A percentile compares a stretch with the other conserved stretches of the same genome.
These are phyloP conservation scores for Luperina nickerlii DNA, from an alignment of 2,888 invertebrate genomes.

Conservation along the genomic window DNA sequence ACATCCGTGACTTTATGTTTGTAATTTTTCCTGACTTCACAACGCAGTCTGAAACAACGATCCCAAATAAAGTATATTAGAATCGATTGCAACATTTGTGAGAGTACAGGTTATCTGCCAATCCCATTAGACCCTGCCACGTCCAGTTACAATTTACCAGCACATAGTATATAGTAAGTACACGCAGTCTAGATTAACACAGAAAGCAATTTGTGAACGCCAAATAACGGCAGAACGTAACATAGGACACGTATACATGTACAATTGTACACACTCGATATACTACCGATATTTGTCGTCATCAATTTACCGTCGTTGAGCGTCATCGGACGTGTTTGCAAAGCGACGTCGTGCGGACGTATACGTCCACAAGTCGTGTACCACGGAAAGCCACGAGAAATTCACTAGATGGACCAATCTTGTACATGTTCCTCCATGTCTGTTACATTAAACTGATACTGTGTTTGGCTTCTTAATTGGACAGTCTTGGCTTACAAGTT, in stretches of 20 bases:
- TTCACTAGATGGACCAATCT: conserved; percentile 80
- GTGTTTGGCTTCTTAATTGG: conserved; percentile 81
- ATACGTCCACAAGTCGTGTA: conserved; percentile 76
- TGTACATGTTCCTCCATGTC: conserved; percentile 75
- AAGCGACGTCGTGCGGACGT: conserved; percentile 56
- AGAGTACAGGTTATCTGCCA: conserved; percentile 30
- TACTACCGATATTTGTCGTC: conserved; percentile 77
- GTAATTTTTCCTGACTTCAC: neutral
- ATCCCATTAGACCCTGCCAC: conserved; percentile 14
- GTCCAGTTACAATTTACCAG: conserved; percentile 25
- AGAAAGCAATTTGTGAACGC: conserved; percentile 56
- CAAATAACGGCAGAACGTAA: conserved; percentile 44
- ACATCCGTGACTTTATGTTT: neutral
- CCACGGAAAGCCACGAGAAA: conserved; percentile 80
- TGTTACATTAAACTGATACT: conserved; percentile 86
- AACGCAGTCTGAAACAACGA: neutral
- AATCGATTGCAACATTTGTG: conserved; percentile 17
- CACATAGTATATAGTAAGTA: conserved; percentile 14
- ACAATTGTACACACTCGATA: conserved; percentile 59
- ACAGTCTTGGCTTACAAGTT: conserved; percentile 72
- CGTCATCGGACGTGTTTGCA: conserved; percentile 79
- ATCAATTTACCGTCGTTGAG: conserved; percentile 77
- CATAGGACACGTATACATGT: conserved; percentile 34
- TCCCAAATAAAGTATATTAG: conserved; percentile 32
- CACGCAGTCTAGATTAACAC: conserved; percentile 30